A percentile compares a stretch with the other conserved stretches of the same genome.
phyloP scores from a whole-genome alignment of 2,888 invertebrate species.

The Plebejus anna region DNA sequence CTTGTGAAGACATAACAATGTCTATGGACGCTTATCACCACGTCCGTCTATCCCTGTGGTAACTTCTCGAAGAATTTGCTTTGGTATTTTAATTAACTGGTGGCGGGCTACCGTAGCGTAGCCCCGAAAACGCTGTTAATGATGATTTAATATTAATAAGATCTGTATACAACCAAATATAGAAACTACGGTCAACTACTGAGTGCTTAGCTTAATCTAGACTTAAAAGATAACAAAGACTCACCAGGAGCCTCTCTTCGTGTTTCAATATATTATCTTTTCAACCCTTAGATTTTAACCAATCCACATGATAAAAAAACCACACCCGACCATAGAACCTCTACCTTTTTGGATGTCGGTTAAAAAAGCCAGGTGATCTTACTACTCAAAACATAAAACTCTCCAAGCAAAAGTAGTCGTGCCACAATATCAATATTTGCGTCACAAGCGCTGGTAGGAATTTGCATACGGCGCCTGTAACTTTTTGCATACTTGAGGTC shows the following conservation, averaged over 20 bases:
- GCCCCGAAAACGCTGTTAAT: not conserved
- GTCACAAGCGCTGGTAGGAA: not conserved
- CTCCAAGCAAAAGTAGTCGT: not conserved
- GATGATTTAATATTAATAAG: not conserved
- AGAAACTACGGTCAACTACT: too few relatives aligned
- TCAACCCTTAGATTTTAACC: too few relatives aligned
- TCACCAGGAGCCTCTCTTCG: too few relatives aligned
- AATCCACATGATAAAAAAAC: too few relatives aligned
- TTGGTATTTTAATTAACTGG: not conserved
- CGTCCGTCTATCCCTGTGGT: not conserved
- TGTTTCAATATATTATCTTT: too few relatives aligned
- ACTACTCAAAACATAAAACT: not conserved
- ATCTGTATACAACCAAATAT: too few relatives aligned
- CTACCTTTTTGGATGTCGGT: too few relatives aligned
- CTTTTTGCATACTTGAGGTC: constrained; percentile 44
- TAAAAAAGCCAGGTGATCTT: too few relatives aligned
- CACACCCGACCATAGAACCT: too few relatives aligned
- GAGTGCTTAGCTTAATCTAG: too few relatives aligned
- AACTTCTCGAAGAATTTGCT: not conserved
- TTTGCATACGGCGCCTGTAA: not conserved
- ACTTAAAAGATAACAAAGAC: too few relatives aligned
- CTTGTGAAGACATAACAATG: not conserved
- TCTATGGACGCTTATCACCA: not conserved
- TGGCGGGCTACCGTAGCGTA: too few relatives aligned
- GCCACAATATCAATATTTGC: not conserved